These are phyloP conservation scores for Chanos chanos DNA, from an alignment of 2,797 vertebrate genomes.

Conservation along the genomic window DNA sequence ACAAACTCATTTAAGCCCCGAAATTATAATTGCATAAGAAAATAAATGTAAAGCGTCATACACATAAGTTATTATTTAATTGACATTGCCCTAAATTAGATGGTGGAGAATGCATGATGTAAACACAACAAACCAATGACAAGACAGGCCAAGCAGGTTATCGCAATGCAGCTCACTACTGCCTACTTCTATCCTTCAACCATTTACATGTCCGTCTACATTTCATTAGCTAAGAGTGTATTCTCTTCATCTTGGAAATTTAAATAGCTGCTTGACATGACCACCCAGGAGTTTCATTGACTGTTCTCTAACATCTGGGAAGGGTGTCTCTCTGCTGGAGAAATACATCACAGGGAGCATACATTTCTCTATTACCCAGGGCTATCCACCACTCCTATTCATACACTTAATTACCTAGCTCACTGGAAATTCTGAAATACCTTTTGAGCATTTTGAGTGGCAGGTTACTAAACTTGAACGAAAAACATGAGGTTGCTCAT, in stretches of 20 bases:
- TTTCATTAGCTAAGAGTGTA: conserved; percentile 38
- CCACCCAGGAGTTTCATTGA: conserved; percentile 43
- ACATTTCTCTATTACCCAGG: conserved; percentile 47
- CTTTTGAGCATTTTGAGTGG: conserved; percentile 18
- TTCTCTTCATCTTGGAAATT: conserved; percentile 48
- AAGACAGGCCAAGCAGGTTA: background rate
- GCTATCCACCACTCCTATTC: conserved; percentile 43
- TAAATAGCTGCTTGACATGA: conserved; percentile 43
- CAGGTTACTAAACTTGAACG: conserved; percentile 23
- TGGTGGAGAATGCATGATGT: too few relatives aligned
- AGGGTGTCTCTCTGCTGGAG: conserved; percentile 36
- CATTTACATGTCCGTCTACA: conserved; percentile 42
- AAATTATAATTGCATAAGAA: background rate
- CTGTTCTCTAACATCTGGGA: conserved; percentile 44
- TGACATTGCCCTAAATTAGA: too few relatives aligned
- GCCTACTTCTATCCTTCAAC: conserved; percentile 9
- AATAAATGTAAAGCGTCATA: background rate
- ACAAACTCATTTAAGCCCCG: too few relatives aligned
- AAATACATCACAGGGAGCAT: conserved; percentile 46
- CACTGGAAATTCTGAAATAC: conserved; percentile 7
- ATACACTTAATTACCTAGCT: conserved; percentile 42
- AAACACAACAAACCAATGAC: too few relatives aligned
- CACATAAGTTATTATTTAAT: too few relatives aligned
- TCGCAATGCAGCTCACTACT: background rate
- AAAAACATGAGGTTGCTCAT: background rate